Evolutionary conservation across 2,797 vertebrate species (phyloP).

Genomic region (Nannoperca obscura): DNA sequence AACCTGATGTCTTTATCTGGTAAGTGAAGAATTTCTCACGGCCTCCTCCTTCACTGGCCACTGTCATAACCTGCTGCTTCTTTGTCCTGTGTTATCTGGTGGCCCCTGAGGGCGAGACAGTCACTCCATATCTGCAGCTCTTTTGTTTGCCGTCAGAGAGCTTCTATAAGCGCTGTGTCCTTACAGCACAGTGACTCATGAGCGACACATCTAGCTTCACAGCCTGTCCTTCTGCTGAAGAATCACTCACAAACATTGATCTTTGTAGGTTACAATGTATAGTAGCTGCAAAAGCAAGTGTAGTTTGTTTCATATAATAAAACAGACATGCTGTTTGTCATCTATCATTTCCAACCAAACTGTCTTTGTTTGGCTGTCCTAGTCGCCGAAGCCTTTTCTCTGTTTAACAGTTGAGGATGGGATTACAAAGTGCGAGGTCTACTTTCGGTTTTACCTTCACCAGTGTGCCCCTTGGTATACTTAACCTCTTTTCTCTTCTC

Average conservation of each 20-base stretch:
- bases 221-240: conserved; percentile 17
- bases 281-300: background rate
- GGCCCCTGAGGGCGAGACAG: conserved; percentile 47
- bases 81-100: conserved; percentile 69
- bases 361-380: conserved; percentile 27
- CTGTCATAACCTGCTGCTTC: conserved; percentile 64
- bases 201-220: conserved; percentile 24
- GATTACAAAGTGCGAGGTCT: conserved; percentile 59
- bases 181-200: conserved; percentile 27
- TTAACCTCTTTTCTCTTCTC: conserved; percentile 78
- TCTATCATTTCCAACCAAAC: conserved; percentile 47
- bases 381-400: conserved; percentile 36
- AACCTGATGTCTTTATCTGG: conserved; percentile 98
- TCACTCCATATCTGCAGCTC: conserved; percentile 46
- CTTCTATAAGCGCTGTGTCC: conserved; percentile 10
- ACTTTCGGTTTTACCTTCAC: conserved; percentile 70
- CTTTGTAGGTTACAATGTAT: background rate
- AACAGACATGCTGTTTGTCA: conserved; percentile 1
- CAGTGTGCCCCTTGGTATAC: conserved; percentile 63
- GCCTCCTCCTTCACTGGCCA: conserved; percentile 51
- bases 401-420: conserved; percentile 44
- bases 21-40: conserved; percentile 75
- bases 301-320: conserved; percentile 9
- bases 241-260: conserved; percentile 7
- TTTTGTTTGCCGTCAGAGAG: conserved; percentile 48